Conservation (phyloP, 2,888 invertebrate species). For the Hartigia nigra region DNA sequence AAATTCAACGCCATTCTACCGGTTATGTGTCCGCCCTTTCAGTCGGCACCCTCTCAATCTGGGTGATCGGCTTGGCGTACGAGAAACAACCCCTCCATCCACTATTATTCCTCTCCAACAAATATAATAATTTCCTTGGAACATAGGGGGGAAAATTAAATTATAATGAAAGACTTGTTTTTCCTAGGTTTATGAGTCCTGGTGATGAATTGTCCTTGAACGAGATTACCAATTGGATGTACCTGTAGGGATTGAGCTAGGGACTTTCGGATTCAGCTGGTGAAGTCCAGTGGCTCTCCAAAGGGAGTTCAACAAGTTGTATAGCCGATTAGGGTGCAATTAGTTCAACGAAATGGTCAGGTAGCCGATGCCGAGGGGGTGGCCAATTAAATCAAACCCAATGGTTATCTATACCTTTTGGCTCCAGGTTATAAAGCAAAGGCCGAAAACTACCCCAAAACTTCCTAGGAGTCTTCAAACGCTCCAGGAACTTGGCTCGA, state of each 20-base stretch:
- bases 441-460: slow-evolving; percentile 13
- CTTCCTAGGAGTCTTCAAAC: slow-evolving; percentile 27
- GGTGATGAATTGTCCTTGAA: not conserved
- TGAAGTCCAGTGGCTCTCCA: not conserved
- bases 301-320: slow-evolving; percentile 6
- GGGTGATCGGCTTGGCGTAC: not conserved
- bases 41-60: not conserved
- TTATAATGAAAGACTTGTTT: not conserved
- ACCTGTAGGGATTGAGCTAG: not conserved
- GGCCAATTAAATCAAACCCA: slow-evolving; percentile 49
- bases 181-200: not conserved
- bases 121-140: not conserved
- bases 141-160: not conserved
- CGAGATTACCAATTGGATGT: not conserved
- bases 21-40: not conserved
- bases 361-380: slow-evolving; percentile 25
- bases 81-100: not conserved
- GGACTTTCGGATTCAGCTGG: not conserved
- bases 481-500: slow-evolving; percentile 24
- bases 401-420: slow-evolving; percentile 14
- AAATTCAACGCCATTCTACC: slow-evolving; percentile 32
- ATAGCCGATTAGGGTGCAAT: slow-evolving; percentile 40
- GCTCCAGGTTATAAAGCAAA: not conserved
- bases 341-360: slow-evolving; percentile 48
- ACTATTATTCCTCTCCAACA: not conserved